phyloP scores from a whole-genome alignment of 2,113 vertebrate genomes.

The Numenius arquata region DNA sequence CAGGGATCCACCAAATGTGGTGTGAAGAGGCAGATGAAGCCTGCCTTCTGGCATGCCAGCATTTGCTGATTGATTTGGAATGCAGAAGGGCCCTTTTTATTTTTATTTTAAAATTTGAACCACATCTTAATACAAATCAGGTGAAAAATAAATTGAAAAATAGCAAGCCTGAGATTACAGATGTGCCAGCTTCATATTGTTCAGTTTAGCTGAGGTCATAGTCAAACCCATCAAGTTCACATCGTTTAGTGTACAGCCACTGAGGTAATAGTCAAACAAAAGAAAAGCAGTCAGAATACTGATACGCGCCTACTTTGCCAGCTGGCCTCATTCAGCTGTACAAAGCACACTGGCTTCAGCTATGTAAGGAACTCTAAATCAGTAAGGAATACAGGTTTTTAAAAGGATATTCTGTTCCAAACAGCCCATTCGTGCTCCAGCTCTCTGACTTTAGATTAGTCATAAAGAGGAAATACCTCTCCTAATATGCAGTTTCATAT shows the following conservation, averaged over 20 bases:
- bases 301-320: conserved; percentile 2
- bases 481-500: conserved; percentile 10
- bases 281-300: conserved; percentile 47
- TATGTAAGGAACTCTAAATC: conserved; percentile 13
- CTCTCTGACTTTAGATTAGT: conserved; percentile 45
- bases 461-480: conserved; percentile 50
- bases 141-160: conserved; percentile 61
- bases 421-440: conserved; percentile 14
- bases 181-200: conserved; percentile 30
- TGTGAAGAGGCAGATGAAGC: conserved; percentile 58
- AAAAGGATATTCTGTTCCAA: conserved; percentile 46
- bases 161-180: conserved; percentile 45
- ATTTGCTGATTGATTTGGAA: conserved; percentile 28
- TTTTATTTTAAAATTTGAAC: conserved; percentile 55
- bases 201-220: conserved; percentile 43
- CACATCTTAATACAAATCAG: conserved; percentile 59
- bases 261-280: conserved; percentile 56
- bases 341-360: conserved; percentile 39
- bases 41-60: conserved; percentile 49
- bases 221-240: conserved; percentile 43
- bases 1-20: conserved; percentile 57
- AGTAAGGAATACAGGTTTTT: conserved; percentile 35
- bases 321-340: conserved; percentile 50
- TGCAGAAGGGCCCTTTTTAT: conserved; percentile 30
- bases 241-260: conserved; percentile 5